Conservation (phyloP, 2,113 vertebrate genomes). For the Riparia riparia region DNA sequence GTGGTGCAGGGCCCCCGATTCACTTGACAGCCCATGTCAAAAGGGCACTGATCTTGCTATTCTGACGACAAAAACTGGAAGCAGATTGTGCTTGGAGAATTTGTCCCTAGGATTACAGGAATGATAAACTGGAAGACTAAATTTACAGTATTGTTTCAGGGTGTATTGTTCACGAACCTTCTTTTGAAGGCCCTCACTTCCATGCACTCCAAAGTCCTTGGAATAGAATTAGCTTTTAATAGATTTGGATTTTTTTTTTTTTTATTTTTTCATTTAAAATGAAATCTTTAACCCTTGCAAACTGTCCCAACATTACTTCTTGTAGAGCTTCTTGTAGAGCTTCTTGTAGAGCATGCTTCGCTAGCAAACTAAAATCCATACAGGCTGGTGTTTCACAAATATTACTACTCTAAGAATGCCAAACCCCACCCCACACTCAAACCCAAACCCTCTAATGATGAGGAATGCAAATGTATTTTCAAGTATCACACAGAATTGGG, state of each 20-base stretch:
- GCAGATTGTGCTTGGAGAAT: slow-evolving; percentile 53
- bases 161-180: not conserved
- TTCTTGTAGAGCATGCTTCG: not conserved
- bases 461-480: slow-evolving; percentile 25
- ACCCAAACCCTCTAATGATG: not conserved
- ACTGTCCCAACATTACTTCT: not conserved
- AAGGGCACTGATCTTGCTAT: slow-evolving; percentile 74
- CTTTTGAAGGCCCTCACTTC: not conserved
- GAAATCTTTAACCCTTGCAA: not conserved
- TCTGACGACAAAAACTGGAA: slow-evolving; percentile 64
- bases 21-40: slow-evolving; percentile 52
- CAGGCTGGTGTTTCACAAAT: not conserved
- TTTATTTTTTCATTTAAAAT: not conserved
- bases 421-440: not conserved
- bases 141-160: slow-evolving; percentile 20
- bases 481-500: too few species aligned
- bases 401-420: not conserved
- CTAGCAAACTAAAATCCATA: not conserved
- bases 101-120: slow-evolving; percentile 35
- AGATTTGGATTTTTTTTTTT: too few species aligned
- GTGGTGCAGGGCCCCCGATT: not conserved
- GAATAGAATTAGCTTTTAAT: not conserved
- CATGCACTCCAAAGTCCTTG: not conserved
- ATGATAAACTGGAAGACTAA: slow-evolving; percentile 38
- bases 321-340: not conserved